phyloP scores from a whole-genome alignment of 2,797 vertebrate genomes.

The Myotis myotis region DNA sequence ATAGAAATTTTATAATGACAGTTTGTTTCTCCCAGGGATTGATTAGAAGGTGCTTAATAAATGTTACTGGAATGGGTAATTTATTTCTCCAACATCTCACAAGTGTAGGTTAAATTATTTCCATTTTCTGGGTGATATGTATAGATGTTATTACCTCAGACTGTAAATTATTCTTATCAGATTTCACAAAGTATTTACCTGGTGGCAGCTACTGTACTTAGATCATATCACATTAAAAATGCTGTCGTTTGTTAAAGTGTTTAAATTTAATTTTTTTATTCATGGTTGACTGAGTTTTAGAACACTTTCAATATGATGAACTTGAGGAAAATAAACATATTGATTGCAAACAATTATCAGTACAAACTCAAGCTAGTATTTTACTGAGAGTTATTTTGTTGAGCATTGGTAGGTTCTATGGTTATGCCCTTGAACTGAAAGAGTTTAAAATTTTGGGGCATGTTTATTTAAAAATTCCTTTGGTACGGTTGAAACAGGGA shows the following conservation, averaged over 20 bases:
- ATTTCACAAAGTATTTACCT: not conserved
- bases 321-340: not conserved
- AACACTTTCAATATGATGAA: slow-evolving; percentile 1
- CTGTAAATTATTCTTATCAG: not conserved
- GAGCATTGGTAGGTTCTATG: not conserved
- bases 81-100: slow-evolving; percentile 7
- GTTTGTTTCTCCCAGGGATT: not conserved
- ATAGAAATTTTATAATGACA: not conserved
- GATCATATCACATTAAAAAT: not conserved
- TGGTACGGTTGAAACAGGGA: not conserved
- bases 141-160: not conserved
- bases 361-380: not conserved
- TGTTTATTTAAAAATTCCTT: slow-evolving; percentile 38
- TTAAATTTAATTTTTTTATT: slow-evolving; percentile 22
- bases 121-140: not conserved
- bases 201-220: not conserved
- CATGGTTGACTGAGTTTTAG: not conserved
- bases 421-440: not conserved
- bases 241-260: slow-evolving; percentile 1
- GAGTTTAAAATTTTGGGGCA: slow-evolving; percentile 1
- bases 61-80: not conserved
- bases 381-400: not conserved
- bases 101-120: slow-evolving; percentile 43
- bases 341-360: not conserved
- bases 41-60: slow-evolving; percentile 31